Percentiles rank a stretch among this genome's conserved stretches.
Conservation (phyloP, 2,113 vertebrate genomes). For the Setophaga coronata region DNA sequence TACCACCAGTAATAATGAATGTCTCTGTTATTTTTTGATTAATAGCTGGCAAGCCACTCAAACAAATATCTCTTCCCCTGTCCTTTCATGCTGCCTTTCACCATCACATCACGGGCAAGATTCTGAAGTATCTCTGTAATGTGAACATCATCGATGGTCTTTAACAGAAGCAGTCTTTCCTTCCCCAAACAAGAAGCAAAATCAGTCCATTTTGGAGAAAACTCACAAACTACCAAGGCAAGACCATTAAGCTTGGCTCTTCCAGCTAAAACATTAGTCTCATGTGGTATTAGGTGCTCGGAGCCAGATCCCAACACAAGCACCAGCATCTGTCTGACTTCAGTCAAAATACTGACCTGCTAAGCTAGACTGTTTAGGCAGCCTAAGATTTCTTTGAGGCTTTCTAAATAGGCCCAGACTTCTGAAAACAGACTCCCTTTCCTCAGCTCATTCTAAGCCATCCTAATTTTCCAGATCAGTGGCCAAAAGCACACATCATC, state of each 20-base stretch:
- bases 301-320: not conserved
- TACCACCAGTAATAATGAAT: not conserved
- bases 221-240: not conserved
- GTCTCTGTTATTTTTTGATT: not conserved
- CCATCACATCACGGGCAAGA: not conserved
- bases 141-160: not conserved
- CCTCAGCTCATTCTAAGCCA: not conserved
- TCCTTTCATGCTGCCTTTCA: not conserved
- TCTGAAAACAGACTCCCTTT: not conserved
- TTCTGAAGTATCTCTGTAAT: not conserved
- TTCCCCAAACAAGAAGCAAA: not conserved
- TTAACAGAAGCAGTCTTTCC: not conserved
- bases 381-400: not conserved
- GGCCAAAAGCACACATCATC: not conserved
- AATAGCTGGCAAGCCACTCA: not conserved
- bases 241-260: rapidly evolving
- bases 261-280: not conserved
- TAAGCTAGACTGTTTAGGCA: not conserved
- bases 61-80: not conserved
- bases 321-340: not conserved
- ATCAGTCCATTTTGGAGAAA: not conserved
- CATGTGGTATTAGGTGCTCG: not conserved
- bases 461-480: not conserved
- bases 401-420: not conserved
- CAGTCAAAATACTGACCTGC: not conserved